Evolutionary conservation across 2,797 vertebrate species (phyloP), one percentile per base, ranked within the genome.

Genomic region (Sebastolobus alascanus): DNA sequence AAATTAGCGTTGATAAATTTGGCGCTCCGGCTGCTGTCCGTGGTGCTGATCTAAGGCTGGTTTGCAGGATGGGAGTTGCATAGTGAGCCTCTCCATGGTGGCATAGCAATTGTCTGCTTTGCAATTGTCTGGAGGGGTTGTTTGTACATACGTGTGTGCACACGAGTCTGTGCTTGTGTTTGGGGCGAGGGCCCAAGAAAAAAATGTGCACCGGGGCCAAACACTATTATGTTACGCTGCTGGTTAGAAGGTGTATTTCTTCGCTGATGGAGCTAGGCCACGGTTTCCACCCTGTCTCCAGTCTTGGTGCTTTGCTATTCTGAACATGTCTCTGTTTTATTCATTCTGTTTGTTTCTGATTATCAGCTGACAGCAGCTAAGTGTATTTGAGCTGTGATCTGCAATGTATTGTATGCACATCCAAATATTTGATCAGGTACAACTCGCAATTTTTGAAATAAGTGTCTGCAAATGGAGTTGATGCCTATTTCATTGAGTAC

Each of bases 331-430:
- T 77, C 29, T 35, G 58, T 22, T 68, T 59, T 33, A 59, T 33
- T 66, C 29, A 31, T 52, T 40, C 43, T 31, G 27, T n/a, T 52
- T 12, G 18, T 52, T 43, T 50, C 40, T 50, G 40, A 67, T 67
- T 31, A 25, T 75, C 38, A 60, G 66, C 60, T 60, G 60, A 71
- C 81, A 66, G 7, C 40, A 35, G 60, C 37, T 11, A 58, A 1
- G 8, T 63, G 10, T 33, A 59, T 50, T 73, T 52, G 18, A 10
- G 22, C 20, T 68, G 12, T 55, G 31, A 67, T 56, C 31, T 37
- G 22, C 27, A 60, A 10, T 37, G 14, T 31, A 16, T 8, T 54
- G 14, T 29, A 66, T 35, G 20, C 37, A 73, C 40, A 73, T 43
- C 20, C 20, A 70, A 29, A 73, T 73, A 59, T 63, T 77, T 11